Conservation (phyloP, 2,888 invertebrate species). For the Poecilobothrus nobilitatus region DNA sequence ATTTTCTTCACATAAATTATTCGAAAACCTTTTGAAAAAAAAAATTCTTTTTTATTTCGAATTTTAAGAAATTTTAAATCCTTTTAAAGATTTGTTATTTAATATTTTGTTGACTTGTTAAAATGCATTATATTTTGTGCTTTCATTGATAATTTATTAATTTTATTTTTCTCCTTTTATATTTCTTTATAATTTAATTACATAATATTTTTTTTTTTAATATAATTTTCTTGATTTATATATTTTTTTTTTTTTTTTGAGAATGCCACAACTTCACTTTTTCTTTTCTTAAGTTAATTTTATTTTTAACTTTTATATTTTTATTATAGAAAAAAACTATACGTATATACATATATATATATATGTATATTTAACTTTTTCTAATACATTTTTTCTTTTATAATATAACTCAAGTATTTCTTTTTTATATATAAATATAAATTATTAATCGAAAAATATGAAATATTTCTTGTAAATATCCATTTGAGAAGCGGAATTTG, state of each 20-base stretch:
- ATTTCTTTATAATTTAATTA: background rate
- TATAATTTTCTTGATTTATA: background rate
- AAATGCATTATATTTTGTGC: background rate
- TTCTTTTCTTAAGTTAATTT: background rate
- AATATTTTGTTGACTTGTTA: no score
- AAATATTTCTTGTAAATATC: background rate
- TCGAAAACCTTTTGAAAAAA: no score
- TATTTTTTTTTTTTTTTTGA: background rate
- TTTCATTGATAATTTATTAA: background rate
- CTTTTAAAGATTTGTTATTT: no score
- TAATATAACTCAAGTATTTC: background rate
- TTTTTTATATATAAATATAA: no score
- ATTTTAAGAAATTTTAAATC: no score
- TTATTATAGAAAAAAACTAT: no score
- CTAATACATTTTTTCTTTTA: background rate
- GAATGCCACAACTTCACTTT: slow-evolving; percentile 3
- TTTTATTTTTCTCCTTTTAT: background rate
- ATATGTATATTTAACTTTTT: background rate
- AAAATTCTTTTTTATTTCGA: no score
- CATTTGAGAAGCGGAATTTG: background rate
- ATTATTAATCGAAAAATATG: no score
- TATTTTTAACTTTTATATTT: no score
- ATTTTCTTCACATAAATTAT: no score
- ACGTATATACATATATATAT: no score
- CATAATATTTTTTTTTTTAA: background rate